These are phyloP conservation scores for Strix uralensis DNA, from an alignment of 2,113 vertebrate genomes.

Conservation along the genomic window DNA sequence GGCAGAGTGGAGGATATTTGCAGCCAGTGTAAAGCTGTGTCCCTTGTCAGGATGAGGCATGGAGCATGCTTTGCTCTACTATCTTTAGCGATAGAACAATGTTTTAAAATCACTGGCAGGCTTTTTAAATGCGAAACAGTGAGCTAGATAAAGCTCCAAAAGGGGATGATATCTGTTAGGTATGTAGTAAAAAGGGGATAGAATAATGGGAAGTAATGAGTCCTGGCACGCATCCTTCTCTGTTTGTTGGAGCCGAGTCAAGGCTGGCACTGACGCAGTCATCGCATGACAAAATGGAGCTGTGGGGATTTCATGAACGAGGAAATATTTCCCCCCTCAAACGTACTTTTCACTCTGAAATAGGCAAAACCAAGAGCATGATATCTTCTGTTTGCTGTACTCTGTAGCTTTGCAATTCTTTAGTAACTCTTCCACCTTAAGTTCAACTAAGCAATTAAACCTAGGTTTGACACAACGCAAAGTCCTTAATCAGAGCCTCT, in stretches of 20 bases:
- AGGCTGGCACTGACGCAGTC: neutral
- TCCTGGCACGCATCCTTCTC: neutral
- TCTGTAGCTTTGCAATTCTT: neutral
- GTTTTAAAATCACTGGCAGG: neutral
- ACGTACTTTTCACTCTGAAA: neutral
- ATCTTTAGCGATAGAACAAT: neutral
- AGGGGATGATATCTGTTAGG: neutral
- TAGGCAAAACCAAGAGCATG: neutral
- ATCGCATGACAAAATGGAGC: neutral
- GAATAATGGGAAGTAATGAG: neutral
- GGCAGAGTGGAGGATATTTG: neutral
- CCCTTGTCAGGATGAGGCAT: constrained; percentile 15
- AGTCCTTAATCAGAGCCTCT: neutral
- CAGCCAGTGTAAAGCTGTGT: neutral
- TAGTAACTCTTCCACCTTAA: neutral
- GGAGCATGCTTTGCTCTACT: neutral
- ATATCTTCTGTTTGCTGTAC: neutral
- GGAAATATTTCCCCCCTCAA: neutral
- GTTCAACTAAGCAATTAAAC: neutral
- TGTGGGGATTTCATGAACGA: neutral
- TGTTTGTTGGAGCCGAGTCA: neutral
- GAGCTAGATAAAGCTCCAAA: neutral
- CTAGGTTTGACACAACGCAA: neutral
- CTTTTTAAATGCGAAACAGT: neutral
- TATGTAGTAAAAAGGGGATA: neutral